Base-by-base conservation (phyloP, 2,113 vertebrate genomes). In the Gambusia holbrooki region DNA sequence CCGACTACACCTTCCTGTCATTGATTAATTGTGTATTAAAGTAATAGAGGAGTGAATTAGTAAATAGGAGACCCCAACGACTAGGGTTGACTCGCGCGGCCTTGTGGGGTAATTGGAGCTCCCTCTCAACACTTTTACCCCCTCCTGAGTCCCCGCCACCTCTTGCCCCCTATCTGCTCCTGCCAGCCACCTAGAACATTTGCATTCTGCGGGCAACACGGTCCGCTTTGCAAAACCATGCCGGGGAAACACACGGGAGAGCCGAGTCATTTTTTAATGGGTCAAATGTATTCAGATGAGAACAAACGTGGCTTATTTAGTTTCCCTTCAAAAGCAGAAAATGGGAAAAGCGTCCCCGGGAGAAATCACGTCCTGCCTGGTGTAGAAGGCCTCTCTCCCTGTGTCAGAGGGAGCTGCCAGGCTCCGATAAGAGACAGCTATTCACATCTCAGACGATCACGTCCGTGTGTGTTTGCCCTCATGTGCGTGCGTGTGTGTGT, bases 241-340 rank as follows among this genome's bases (percentile, higher is more conserved):
- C 80, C 94, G 84, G 73, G 82, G 81, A 40, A 71, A 74, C 68
- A 78, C 80, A 37, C 64, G 0, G 79, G 78, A 85, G 87, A 84
- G 85, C 76, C n/a, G 51, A 95, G 94, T 95, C 93, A 92, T 96
- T 95, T 96, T 95, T 96, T 96, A 97, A 94, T 95, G 95, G 97
- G 96, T 97, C 97, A 97, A 95, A 96, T 95, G 94, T 95, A 96
- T 97, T 97, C 96, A 96, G 95, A 96, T 96, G 95, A 96, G 96
- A 96, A 97, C 96, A 96, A 97, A 96, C 95, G 95, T 95, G 93
- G 95, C 95, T 97, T 96, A 96, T 97, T 98, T 97, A 95, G 96
- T 97, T 96, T 96, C 94, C 93, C 95, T 96, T 96, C 96, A 96
- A 96, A 97, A 96, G 95, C 94, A 95, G 96, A 97, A 98, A 93